Evolutionary conservation across 53 echinoderm and acorn worm genomes (phyloP).

Genomic region (Arbacia lixula): DNA sequence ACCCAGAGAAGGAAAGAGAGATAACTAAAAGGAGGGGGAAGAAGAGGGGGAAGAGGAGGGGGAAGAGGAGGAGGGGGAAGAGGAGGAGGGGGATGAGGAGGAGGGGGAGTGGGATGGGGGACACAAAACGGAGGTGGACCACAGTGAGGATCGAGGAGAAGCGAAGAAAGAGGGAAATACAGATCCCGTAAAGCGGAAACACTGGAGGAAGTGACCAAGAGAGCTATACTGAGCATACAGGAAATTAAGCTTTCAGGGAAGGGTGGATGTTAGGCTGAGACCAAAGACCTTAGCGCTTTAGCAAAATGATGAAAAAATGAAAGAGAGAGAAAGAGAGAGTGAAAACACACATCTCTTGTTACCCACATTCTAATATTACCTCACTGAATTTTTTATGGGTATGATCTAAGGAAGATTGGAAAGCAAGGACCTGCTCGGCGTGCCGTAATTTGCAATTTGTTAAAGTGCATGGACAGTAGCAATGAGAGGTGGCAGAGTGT

Average conservation of each 20-base stretch:
- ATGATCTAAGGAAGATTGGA: too few relatives aligned
- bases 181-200: conserved; percentile 32
- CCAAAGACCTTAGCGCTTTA: background rate
- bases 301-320: too few relatives aligned
- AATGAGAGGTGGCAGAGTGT: too few relatives aligned
- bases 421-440: too few relatives aligned
- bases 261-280: background rate
- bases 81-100: background rate
- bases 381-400: too few relatives aligned
- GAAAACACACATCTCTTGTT: too few relatives aligned
- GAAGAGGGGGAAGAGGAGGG: background rate
- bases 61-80: background rate
- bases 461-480: too few relatives aligned
- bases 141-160: background rate
- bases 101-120: background rate
- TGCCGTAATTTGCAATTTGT: too few relatives aligned
- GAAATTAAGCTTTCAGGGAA: conserved; percentile 42
- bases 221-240: conserved; percentile 37
- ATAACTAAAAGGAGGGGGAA: background rate
- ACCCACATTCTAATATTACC: too few relatives aligned
- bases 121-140: background rate
- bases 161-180: background rate
- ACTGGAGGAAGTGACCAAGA: conserved; percentile 42
- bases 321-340: too few relatives aligned
- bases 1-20: background rate